Evolutionary conservation across 2,113 vertebrate species (phyloP).

Genomic region (Ophiodon elongatus): DNA sequence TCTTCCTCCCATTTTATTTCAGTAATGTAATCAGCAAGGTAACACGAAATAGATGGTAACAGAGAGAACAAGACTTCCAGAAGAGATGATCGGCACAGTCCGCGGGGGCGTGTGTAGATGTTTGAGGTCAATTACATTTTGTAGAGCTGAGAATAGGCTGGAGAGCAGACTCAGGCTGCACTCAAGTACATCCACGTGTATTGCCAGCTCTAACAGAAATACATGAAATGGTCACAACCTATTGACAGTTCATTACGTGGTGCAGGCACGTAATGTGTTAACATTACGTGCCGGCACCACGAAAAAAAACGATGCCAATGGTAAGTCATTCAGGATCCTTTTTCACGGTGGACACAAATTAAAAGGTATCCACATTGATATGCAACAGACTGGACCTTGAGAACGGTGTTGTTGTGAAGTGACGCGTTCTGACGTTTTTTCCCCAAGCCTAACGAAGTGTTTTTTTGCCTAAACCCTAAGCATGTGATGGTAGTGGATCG

Average conservation of each 20-base stretch:
- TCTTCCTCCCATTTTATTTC: neutral
- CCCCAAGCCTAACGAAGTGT: too few relatives aligned
- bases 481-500: too few relatives aligned
- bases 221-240: too few relatives aligned
- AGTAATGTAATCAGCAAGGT: constrained; percentile 20
- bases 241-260: too few relatives aligned
- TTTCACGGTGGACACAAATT: neutral
- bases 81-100: neutral
- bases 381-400: too few relatives aligned
- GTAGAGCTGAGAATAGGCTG: neutral
- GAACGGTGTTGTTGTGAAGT: too few relatives aligned
- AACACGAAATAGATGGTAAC: constrained; percentile 1
- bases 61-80: neutral
- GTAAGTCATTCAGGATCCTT: neutral
- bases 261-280: too few relatives aligned
- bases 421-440: too few relatives aligned
- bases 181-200: neutral
- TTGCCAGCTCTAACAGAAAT: too few relatives aligned
- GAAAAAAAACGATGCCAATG: neutral
- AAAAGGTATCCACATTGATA: too few relatives aligned
- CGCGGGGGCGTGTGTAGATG: neutral
- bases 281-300: too few relatives aligned
- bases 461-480: too few relatives aligned
- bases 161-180: neutral
- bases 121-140: constrained; percentile 24